phyloP scores from a whole-genome alignment of 2,888 invertebrate genomes.

The Slavum lentiscoides region DNA sequence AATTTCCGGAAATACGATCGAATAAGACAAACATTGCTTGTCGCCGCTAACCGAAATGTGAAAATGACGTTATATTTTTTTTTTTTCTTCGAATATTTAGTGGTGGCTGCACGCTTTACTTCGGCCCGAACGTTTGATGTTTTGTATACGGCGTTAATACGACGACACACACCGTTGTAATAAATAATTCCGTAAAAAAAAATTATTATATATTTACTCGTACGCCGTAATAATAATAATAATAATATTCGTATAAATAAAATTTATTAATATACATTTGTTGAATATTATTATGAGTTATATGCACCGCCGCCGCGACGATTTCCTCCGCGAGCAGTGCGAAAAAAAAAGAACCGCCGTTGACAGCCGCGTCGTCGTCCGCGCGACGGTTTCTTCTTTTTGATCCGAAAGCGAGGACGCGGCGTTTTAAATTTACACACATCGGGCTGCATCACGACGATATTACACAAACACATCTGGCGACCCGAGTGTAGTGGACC shows the following conservation, averaged over 20 bases:
- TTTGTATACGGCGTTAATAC: no score
- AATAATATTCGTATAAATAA: background rate
- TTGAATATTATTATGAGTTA: no score
- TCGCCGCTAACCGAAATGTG: no score
- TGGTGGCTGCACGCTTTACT: no score
- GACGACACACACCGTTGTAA: background rate
- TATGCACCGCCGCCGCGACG: background rate
- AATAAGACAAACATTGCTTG: no score
- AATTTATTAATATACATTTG: background rate
- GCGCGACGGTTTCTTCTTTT: slow-evolving; percentile 46
- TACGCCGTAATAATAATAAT: background rate
- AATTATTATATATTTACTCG: background rate
- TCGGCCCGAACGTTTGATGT: background rate
- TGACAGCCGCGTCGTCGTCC: slow-evolving; percentile 4
- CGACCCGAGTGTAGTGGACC: background rate
- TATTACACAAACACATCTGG: background rate
- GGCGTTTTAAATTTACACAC: slow-evolving; percentile 47
- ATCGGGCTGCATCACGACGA: slow-evolving; percentile 43
- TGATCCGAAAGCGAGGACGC: slow-evolving; percentile 36
- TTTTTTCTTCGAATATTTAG: no score
- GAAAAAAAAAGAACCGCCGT: slow-evolving; percentile 9
- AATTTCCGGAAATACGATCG: no score
- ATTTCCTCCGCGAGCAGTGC: background rate
- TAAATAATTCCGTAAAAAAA: background rate
- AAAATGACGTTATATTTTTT: no score